These are phyloP conservation scores for Oegoconia quadripuncta DNA, from an alignment of 2,888 invertebrate species.

Conservation along the genomic window DNA sequence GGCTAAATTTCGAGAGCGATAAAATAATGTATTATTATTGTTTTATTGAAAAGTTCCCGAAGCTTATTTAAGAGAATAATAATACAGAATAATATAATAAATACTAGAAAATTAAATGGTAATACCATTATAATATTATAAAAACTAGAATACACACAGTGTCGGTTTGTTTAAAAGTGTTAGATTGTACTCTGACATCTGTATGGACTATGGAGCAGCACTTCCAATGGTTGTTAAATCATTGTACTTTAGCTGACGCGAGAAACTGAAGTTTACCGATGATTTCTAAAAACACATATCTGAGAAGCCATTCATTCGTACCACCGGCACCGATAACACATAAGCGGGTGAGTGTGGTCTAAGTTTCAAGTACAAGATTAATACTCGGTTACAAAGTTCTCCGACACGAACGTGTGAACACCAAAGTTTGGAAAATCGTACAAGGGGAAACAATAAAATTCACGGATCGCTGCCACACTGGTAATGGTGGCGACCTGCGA, in stretches of 20 bases:
- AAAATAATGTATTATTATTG: too few species aligned
- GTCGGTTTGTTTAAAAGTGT: too few species aligned
- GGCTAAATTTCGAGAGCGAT: too few species aligned
- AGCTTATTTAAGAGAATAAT: too few species aligned
- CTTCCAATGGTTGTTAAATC: too few species aligned
- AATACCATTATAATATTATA: too few species aligned
- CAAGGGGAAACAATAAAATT: constrained; percentile 68
- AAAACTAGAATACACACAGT: too few species aligned
- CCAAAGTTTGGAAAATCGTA: constrained; percentile 51
- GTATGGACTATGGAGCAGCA: too few species aligned
- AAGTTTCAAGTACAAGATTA: constrained; percentile 41
- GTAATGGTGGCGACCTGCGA: constrained; percentile 30
- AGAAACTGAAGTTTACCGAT: not conserved
- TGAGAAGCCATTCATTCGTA: constrained; percentile 5
- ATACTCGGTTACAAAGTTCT: constrained; percentile 42
- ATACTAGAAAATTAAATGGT: too few species aligned
- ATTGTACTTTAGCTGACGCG: not conserved
- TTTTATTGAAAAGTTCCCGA: too few species aligned
- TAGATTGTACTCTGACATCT: too few species aligned
- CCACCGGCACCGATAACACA: constrained; percentile 13
- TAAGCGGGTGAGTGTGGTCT: constrained; percentile 16
- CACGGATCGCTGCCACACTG: constrained; percentile 52
- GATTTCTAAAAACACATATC: not conserved
- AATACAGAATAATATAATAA: too few species aligned
- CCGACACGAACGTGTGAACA: constrained; percentile 48